Evolutionary conservation across 2,888 invertebrate species (phyloP).

Genomic region (Anarsia innoxiella): DNA sequence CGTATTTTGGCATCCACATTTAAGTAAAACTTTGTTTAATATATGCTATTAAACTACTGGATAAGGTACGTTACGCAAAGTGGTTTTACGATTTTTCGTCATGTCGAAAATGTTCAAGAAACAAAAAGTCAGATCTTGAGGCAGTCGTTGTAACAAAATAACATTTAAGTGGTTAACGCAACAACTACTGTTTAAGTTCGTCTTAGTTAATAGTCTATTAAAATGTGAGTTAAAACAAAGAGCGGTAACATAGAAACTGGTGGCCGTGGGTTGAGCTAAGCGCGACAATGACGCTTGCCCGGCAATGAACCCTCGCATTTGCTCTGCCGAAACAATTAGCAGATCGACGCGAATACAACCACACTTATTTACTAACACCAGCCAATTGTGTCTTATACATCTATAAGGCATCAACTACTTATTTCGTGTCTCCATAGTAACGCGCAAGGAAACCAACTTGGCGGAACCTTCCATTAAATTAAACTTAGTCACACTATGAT

Average conservation of each 20-base stretch:
- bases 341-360: conserved; percentile 47
- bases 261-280: conserved; percentile 37
- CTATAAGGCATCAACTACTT: background rate
- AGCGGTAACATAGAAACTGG: conserved; percentile 7
- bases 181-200: too few species aligned
- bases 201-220: too few species aligned
- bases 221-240: background rate
- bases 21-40: too few species aligned
- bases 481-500: background rate
- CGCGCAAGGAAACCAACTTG: background rate
- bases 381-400: background rate
- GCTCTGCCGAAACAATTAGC: conserved; percentile 69
- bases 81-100: too few species aligned
- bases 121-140: too few species aligned
- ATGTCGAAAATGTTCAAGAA: too few species aligned
- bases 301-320: conserved; percentile 70
- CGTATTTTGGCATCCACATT: too few species aligned
- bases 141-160: too few species aligned
- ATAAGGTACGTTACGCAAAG: too few species aligned
- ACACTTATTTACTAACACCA: conserved; percentile 35
- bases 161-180: too few species aligned
- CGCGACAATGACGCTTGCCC: conserved; percentile 48
- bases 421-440: conserved; percentile 2
- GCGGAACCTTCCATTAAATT: background rate
- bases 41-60: too few species aligned